Conservation (phyloP, 1,140 invertebrate species). For the Globodera rostochiensis region DNA sequence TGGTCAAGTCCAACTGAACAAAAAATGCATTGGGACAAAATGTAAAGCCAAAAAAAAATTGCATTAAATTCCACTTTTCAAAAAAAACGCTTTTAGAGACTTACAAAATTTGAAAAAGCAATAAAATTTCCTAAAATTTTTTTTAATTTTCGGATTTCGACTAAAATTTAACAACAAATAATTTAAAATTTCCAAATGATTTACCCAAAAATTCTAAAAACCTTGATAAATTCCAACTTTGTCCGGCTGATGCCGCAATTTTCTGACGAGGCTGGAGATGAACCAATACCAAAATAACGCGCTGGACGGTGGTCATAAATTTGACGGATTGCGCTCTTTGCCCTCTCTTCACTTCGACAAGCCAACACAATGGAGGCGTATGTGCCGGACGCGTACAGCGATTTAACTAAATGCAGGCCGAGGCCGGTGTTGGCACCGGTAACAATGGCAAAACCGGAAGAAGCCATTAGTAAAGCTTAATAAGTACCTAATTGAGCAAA, state of each 20-base stretch:
- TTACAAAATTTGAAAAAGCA: too few species aligned
- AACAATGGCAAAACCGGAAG: conserved; percentile 44
- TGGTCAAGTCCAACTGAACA: conserved; percentile 43
- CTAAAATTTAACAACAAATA: too few species aligned
- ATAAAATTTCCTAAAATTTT: too few species aligned
- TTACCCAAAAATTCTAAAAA: conserved; percentile 23
- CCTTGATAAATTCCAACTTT: conserved; percentile 16
- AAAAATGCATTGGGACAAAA: conserved; percentile 6
- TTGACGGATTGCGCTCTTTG: conserved; percentile 30
- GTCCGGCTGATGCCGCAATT: neutral
- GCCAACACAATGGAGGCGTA: conserved; percentile 43
- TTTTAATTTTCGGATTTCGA: too few species aligned
- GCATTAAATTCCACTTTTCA: too few species aligned
- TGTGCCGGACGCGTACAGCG: conserved; percentile 30
- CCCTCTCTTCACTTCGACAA: conserved; percentile 45
- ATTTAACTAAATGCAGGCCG: conserved; percentile 43
- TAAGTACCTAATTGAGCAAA: too few species aligned
- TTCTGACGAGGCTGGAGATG: neutral
- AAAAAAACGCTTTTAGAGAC: too few species aligned
- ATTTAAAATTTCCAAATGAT: neutral
- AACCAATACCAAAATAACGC: too few species aligned
- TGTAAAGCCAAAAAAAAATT: too few species aligned
- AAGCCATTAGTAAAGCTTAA: neutral
- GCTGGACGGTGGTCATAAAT: neutral
- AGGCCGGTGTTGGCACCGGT: conserved; percentile 44